These are phyloP conservation scores for Leptodactylus fallax DNA, from an alignment of 2,797 vertebrate genomes.

Conservation along the genomic window DNA sequence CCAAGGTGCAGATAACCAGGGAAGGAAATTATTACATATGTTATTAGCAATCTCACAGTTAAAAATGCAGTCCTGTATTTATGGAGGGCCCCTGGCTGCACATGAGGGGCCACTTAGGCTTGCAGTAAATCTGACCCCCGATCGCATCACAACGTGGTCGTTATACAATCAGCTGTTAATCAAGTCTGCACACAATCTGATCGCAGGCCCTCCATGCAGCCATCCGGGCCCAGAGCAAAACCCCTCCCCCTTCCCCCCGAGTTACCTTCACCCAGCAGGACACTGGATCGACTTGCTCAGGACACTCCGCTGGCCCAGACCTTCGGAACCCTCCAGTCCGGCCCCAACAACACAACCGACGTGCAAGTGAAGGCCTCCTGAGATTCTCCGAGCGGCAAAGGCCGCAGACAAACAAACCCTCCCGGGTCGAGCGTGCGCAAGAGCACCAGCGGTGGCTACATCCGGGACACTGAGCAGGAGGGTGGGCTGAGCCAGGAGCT, in stretches of 20 bases:
- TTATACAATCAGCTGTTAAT: background rate
- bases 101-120: background rate
- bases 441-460: conserved; percentile 23
- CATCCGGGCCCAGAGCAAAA: background rate
- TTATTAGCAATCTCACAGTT: no score
- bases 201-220: background rate
- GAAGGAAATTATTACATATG: no score
- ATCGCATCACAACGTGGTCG: no score
- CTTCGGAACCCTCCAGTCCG: background rate
- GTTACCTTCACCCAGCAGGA: background rate
- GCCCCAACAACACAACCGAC: background rate
- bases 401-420: conserved; percentile 59
- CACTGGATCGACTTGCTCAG: background rate
- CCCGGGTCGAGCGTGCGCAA: conserved; percentile 33
- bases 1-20: no score
- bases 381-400: conserved; percentile 40
- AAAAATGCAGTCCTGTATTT: no score
- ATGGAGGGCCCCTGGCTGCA: no score
- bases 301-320: background rate
- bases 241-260: background rate
- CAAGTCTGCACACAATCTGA: background rate
- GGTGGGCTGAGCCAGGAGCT: background rate
- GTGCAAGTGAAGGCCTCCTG: background rate
- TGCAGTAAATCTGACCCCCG: background rate
- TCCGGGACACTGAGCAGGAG: conserved; percentile 40